Percentiles rank a stretch among this genome's conserved stretches.
Evolutionary conservation across 2,113 vertebrate species (phyloP).

Genomic region (Dasyornis broadbenti): DNA sequence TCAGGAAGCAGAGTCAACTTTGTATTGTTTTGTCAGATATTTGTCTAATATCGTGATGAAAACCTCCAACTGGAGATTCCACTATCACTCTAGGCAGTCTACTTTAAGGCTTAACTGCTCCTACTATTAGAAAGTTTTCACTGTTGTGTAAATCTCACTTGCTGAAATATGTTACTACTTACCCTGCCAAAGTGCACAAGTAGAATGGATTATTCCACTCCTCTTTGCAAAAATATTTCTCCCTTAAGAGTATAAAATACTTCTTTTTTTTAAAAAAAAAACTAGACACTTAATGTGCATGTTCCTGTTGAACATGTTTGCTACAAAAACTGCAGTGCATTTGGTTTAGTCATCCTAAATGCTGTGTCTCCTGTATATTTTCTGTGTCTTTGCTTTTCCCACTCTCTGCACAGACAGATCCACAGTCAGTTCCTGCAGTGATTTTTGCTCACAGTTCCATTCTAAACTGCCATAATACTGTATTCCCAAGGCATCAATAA

Average conservation of each 20-base stretch:
- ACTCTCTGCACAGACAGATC: neutral
- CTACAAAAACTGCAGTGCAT: neutral
- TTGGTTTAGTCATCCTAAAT: neutral
- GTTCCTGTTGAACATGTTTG: neutral
- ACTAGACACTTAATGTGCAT: neutral
- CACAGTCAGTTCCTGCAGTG: constrained; percentile 16
- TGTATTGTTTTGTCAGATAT: neutral
- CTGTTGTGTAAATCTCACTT: neutral
- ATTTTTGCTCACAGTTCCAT: constrained; percentile 25
- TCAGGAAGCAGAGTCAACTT: neutral
- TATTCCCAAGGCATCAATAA: constrained; percentile 64
- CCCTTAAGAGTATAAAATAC: neutral
- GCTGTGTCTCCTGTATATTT: neutral
- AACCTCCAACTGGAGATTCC: neutral
- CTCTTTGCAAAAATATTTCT: neutral
- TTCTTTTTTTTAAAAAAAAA: neutral
- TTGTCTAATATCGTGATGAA: neutral
- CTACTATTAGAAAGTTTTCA: neutral
- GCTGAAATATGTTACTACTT: neutral
- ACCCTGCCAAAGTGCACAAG: neutral
- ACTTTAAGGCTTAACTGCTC: neutral
- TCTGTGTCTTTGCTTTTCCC: neutral
- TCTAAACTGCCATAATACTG: constrained; percentile 33
- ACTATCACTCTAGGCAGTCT: neutral
- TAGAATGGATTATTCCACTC: neutral